Evolutionary conservation across 2,113 vertebrate species (phyloP).

Genomic region (Zapus hudsonius): DNA sequence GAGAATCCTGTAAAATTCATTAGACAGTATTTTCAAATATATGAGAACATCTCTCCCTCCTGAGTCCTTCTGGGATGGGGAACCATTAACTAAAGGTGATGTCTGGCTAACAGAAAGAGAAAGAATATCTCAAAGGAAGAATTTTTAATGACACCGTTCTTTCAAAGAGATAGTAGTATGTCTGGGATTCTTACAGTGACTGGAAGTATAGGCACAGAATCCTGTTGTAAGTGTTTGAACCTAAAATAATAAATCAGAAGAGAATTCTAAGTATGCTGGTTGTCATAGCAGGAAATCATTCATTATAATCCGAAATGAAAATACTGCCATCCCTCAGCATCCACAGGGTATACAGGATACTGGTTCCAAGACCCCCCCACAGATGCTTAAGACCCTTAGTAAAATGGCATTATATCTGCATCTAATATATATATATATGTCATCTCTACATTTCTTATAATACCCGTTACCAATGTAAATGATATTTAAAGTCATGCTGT

Average conservation of each 20-base stretch:
- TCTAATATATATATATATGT: neutral
- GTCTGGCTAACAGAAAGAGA: neutral
- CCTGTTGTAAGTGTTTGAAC: neutral
- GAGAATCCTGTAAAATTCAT: neutral
- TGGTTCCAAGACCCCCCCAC: neutral
- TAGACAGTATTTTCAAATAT: neutral
- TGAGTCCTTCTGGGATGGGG: neutral
- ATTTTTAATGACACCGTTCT: neutral
- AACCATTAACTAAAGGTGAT: neutral
- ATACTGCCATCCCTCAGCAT: neutral
- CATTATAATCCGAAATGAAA: conserved; percentile 32
- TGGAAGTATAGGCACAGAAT: neutral
- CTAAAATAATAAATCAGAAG: neutral
- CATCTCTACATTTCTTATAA: neutral
- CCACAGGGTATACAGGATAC: too few relatives aligned
- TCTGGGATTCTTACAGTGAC: neutral
- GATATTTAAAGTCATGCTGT: neutral
- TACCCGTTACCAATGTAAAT: neutral
- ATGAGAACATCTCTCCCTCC: neutral
- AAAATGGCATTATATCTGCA: neutral
- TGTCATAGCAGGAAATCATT: neutral
- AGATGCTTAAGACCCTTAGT: neutral
- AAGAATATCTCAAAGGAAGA: neutral
- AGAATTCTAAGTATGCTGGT: neutral
- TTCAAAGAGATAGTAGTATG: neutral